phyloP scores from a whole-genome alignment of 2,113 vertebrate species.

The Mobula hypostoma region DNA sequence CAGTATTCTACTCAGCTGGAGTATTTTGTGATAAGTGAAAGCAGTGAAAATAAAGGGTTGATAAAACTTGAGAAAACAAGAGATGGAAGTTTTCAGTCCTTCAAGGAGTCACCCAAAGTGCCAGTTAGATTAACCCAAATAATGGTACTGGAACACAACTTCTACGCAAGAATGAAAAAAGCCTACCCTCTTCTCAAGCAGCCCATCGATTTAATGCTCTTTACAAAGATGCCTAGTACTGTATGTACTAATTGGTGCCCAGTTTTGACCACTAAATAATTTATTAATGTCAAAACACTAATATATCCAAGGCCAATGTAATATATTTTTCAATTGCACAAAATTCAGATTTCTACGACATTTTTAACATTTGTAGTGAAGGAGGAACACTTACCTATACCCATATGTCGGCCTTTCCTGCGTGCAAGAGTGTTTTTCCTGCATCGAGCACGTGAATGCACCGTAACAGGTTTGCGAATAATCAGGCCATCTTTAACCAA shows the following conservation, averaged over 20 bases:
- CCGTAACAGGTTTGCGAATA: constrained; percentile 91
- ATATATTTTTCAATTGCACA: background rate
- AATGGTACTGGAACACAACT: background rate
- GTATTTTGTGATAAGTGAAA: background rate
- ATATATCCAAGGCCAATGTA: background rate
- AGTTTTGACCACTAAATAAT: background rate
- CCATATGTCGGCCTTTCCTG: constrained; percentile 92
- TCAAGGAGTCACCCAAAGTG: background rate
- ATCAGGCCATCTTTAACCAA: constrained; percentile 95
- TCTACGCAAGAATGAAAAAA: background rate
- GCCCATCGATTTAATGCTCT: no score
- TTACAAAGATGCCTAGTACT: background rate
- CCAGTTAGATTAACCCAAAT: background rate
- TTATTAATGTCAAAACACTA: background rate
- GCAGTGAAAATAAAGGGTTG: no score
- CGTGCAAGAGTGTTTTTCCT: constrained; percentile 93
- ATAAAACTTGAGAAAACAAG: background rate
- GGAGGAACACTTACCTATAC: constrained; percentile 65
- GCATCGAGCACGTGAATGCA: constrained; percentile 90
- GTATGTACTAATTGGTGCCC: background rate
- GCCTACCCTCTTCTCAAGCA: background rate
- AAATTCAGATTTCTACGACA: background rate
- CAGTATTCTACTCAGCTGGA: background rate
- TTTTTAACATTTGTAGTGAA: background rate
- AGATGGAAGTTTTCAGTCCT: background rate